Base-by-base conservation (phyloP, 1,140 invertebrate species). In the Heliconius hewitsoni region DNA sequence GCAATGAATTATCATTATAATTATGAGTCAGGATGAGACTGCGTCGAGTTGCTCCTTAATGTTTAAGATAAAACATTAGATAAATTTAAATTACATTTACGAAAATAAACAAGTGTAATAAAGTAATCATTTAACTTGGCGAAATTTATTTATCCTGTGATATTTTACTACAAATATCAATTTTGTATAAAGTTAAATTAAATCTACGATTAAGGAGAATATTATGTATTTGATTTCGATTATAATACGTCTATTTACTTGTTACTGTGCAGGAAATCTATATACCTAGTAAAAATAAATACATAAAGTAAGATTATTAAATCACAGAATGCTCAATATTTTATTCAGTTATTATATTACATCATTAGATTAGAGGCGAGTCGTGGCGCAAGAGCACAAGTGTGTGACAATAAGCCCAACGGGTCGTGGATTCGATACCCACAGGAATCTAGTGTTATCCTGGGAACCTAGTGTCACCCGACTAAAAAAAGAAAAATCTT, bases 71-170 rank as follows among this genome's bases (percentile, higher is more conserved):
- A 19, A 82, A 83, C 81, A 80, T 82, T 80, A 78, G 16, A 71
- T 46, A 76, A 79, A 73, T 74, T 78, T 57, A 82, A 82, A 80
- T 82, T 80, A 79, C 78, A 73, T 76, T 73, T 52, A 79, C 76
- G 71, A 76, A 76, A 18, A 76, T 76, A 66, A 80, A 66, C 73
- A 75, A 30, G 39, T 80, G 50, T 79, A 50, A 34, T 66, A 52
- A 57, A 57, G 55, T 57, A 57, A 57, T 57, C 55, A 57, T 57
- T 57, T 57, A 57, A 23, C n/a, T n/a, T 57, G 8, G n/a, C 55
- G 6, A 57, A 23, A 8, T 9, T n/a, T 23, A n/a, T 23, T 57
- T 57, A 57, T 27, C 6, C 19, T 23, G 9, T 57, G 6, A 57
- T 23, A 9, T 57, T 27, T 23, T n/a, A 1, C 11, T 8, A n/a